Evolutionary conservation across 2,797 vertebrate genomes (phyloP), one percentile per base, ranked within the genome.

Genomic region (Ptychadena robeensis): DNA sequence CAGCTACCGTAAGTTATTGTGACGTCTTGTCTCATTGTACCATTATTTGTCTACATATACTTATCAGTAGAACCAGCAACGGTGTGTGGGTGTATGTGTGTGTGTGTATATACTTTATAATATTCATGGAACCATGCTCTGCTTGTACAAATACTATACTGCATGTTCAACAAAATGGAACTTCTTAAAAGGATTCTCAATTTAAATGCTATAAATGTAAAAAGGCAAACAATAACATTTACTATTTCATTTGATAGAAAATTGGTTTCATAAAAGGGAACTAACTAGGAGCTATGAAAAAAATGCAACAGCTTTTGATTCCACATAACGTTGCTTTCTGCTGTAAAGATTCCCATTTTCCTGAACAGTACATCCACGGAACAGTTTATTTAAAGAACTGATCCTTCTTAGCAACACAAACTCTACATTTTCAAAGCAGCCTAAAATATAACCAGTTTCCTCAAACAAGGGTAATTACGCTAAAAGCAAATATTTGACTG

Each of bases 401-500:
- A 77, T 66, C 61, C 37, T 66, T 40, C 27, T 31, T 40, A 44
- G 34, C 37, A 68, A 76, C 48, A 40, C 72, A 82, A 75, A 70
- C 37, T 48, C 44, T 61, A 76, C 72, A 61, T 59, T 35, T 67
- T 75, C 32, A 68, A 75, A 82, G 48, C 18, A 61, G 34, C 38
- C 53, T 73, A 66, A 81, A 61, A 63, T 73, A 64, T 63, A 82
- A 73, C 44, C 15, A 25, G 73, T 40, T 80, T 82, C 44, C 53
- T 75, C 61, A 82, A 82, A 82, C 80, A 82, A 70, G 72, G 53
- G 34, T 82, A 69, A 75, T 82, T 57, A 40, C n/a, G 32, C 48
- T 77, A 65, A 83, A 72, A 78, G 68, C 68, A 83, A 83, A 83
- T 77, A 73, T 83, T 79, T 79, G 68, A 38, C 82, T 67, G 53